Base-by-base conservation (phyloP, 2,113 vertebrate genomes). In the Engraulis encrasicolus region DNA sequence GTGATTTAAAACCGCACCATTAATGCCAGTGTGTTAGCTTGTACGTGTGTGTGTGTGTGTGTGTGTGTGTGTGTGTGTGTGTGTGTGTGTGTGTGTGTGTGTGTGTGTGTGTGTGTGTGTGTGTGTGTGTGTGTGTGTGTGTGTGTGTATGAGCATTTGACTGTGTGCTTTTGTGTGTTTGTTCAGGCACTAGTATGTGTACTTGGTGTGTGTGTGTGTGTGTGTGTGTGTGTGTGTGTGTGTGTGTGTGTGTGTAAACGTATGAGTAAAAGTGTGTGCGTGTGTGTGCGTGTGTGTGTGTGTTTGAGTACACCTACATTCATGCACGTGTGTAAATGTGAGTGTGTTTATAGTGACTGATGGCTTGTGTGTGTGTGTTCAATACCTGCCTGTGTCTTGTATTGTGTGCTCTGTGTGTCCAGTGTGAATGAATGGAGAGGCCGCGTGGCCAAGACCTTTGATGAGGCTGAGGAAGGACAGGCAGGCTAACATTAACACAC, bases 261-360 rank as follows among this genome's bases (percentile, higher is more conserved):
- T 45, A n/a, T n/a, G 3, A 9, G 9, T 45, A 5, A 45, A 45
- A 45, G n/a, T n/a, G n/a, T n/a, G n/a, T n/a, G n/a, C n/a, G n/a
- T n/a, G n/a, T n/a, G 58, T 66, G 58, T 66, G 58, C 31, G 58
- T 27, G 58, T 66, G 58, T 66, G 58, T 52, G 50, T 52, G 50
- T 52, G 50, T 52, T 14, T 52, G 50, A 18, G 11, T 52, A 19
- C n/a, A n/a, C n/a, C n/a, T n/a, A n/a, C n/a, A n/a, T n/a, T n/a
- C n/a, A n/a, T n/a, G n/a, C n/a, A n/a, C 19, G 52, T 58, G 52
- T n/a, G 50, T 52, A 19, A 6, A 5, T 58, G 19, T 58, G 52
- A 18, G 54, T 58, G 54, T 45, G 19, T 20, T 58, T 54, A 18
- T 19, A 54, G 58, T 31, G 15, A 34, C 31, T 34, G 11, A 34